Evolutionary conservation across 2,113 vertebrate genomes (phyloP), one percentile per base, ranked within the genome.

Genomic region (Alexandromys fortis): DNA sequence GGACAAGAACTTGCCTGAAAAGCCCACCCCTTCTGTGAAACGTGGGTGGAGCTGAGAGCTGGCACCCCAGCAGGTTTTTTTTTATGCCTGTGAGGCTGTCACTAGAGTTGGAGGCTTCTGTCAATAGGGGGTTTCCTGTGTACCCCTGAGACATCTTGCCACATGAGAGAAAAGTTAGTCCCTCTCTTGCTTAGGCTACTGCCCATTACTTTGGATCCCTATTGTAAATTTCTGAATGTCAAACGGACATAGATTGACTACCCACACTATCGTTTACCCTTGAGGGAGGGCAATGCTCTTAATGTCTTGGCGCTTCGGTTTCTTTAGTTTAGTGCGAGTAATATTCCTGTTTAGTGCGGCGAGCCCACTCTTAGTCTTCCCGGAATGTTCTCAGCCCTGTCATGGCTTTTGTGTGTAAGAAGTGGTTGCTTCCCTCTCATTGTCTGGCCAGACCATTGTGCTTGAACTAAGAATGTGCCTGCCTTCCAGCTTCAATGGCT

Each of bases 401-500:
- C 1, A 5, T 81, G 67, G 61, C 5, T 89, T 92, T 87, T 24
- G 58, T 58, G 28, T 65, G 47, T 30, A 70, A 88, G 91, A 70
- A 0, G 79, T 1, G 65, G 38, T 77, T n/a, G 75, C 65, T 2
- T 88, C 72, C 61, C 73, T 92, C 63, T 67, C 72, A 92, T 96
- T 76, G 89, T 85, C 77, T 81, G 49, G 72, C 35, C 0, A 13
- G 91, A 58, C 83, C 61, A 94, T 89, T 95, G 96, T 93, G 91
- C 75, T 70, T 26, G 42, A 67, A 63, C 93, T 68, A 49, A 89
- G 94, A 72, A 13, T 67, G 16, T 67, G 82, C 52, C 79, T 79
- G 89, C 86, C 73, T 94, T 92, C 89, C 42, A 3, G 55, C 96
- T 96, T 96, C 92, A 95, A 92, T 58, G 92, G 91, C 77, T 55